A percentile compares a stretch with the other conserved stretches of the same genome.
Evolutionary conservation across 2,797 vertebrate species (phyloP).

Genomic region (Falco concolor): DNA sequence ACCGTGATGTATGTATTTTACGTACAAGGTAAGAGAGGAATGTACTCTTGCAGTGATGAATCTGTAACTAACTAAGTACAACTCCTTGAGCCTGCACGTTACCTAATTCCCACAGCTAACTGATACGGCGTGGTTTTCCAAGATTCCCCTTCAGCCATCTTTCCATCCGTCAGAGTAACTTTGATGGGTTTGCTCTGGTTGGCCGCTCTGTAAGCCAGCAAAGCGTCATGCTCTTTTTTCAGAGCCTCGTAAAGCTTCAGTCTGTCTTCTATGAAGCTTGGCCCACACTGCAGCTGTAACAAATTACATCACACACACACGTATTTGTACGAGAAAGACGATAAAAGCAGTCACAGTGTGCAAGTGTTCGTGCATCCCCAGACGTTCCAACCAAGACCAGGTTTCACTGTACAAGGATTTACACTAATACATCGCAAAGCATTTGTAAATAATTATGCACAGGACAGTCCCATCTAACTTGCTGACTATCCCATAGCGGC

Average conservation of each 20-base stretch:
- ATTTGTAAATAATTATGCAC: background rate
- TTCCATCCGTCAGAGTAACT: constrained; percentile 79
- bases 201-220: constrained; percentile 72
- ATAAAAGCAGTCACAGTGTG: background rate
- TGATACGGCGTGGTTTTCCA: constrained; percentile 89
- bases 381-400: background rate
- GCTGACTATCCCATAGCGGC: background rate
- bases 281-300: constrained; percentile 69
- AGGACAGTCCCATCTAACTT: background rate
- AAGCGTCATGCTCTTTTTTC: constrained; percentile 82
- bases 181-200: constrained; percentile 72
- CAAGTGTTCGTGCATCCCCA: background rate
- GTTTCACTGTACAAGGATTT: background rate
- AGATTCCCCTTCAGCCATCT: constrained; percentile 71
- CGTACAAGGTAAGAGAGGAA: background rate
- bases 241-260: constrained; percentile 83
- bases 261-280: constrained; percentile 80
- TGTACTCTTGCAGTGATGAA: too few species aligned
- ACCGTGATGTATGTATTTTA: fast-evolving
- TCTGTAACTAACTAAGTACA: background rate
- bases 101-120: constrained; percentile 86
- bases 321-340: background rate
- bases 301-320: background rate
- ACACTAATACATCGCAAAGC: background rate
- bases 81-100: background rate